Percentiles rank a stretch among this genome's conserved stretches.
These are phyloP conservation scores for Pteromalus puparum DNA, from an alignment of 1,140 invertebrate species.

Conservation along the genomic window DNA sequence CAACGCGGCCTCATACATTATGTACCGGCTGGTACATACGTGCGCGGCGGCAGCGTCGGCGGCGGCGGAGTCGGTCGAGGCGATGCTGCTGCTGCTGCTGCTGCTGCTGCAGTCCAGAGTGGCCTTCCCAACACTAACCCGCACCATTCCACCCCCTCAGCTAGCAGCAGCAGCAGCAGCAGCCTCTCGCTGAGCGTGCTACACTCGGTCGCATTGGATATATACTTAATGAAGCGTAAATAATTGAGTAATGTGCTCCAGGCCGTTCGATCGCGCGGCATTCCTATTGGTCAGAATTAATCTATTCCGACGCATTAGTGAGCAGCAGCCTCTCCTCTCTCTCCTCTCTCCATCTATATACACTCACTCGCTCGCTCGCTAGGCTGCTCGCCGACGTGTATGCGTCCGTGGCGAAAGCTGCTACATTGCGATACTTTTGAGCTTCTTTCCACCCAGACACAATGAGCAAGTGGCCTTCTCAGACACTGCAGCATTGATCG, in stretches of 20 bases:
- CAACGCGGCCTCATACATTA: slow-evolving; percentile 73
- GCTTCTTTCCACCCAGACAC: slow-evolving; percentile 60
- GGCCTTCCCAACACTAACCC: slow-evolving; percentile 35
- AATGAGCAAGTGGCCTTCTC: slow-evolving; percentile 70
- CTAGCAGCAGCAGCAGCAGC: slow-evolving; percentile 29
- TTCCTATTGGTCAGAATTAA: slow-evolving; percentile 76
- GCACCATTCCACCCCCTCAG: slow-evolving; percentile 11
- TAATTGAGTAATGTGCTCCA: slow-evolving; percentile 77
- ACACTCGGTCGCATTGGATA: slow-evolving; percentile 74
- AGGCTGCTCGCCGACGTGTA: slow-evolving; percentile 54
- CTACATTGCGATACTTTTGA: background rate
- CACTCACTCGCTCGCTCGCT: slow-evolving; percentile 48
- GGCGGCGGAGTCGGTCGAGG: slow-evolving; percentile 15
- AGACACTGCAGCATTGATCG: slow-evolving; percentile 65
- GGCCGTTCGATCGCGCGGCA: slow-evolving; percentile 72
- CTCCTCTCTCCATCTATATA: slow-evolving; percentile 53
- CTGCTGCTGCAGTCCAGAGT: slow-evolving; percentile 43
- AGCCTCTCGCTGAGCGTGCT: slow-evolving; percentile 63
- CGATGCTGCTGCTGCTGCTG: background rate
- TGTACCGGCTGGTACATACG: slow-evolving; percentile 65
- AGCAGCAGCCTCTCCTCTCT: slow-evolving; percentile 56
- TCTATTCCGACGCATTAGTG: slow-evolving; percentile 75
- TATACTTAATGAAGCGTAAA: slow-evolving; percentile 77
- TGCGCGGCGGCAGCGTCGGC: slow-evolving; percentile 38
- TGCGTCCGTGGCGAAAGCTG: slow-evolving; percentile 13